A percentile compares a stretch with the other conserved stretches of the same genome.
These are phyloP conservation scores for Coregonus sp. DNA, from an alignment of 2,797 vertebrate genomes.

Conservation along the genomic window DNA sequence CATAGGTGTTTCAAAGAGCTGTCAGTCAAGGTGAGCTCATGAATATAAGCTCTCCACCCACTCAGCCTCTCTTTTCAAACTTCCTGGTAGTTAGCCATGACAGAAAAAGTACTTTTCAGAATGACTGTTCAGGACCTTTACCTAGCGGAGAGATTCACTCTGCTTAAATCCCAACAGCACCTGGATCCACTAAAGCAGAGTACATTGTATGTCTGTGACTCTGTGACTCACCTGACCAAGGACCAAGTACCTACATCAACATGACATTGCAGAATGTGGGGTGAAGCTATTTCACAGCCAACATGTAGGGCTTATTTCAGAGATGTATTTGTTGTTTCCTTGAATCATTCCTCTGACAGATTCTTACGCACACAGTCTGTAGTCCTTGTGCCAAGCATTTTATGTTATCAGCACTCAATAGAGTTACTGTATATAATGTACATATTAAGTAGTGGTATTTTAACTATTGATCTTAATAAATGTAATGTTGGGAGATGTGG, in stretches of 20 bases:
- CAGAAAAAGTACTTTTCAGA: too few species aligned
- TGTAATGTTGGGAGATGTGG: not conserved
- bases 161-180: not conserved
- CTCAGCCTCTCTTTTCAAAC: too few species aligned
- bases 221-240: not conserved
- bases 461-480: not conserved
- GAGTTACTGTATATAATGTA: too few species aligned
- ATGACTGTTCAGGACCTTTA: too few species aligned
- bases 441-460: not conserved
- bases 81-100: too few species aligned
- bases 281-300: not conserved
- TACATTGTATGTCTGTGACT: not conserved
- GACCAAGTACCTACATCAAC: not conserved
- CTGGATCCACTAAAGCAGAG: not conserved
- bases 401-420: not conserved
- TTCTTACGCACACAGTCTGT: not conserved
- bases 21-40: too few species aligned
- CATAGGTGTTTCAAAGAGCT: too few species aligned
- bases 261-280: conserved; percentile 2
- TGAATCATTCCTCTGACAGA: not conserved
- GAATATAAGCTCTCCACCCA: too few species aligned
- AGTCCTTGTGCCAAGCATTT: not conserved
- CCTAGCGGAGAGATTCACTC: not conserved
- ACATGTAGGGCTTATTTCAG: not conserved
- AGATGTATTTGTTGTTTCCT: not conserved